Conservation (phyloP, 1,140 invertebrate species). For the Chionoecetes opilio region DNA sequence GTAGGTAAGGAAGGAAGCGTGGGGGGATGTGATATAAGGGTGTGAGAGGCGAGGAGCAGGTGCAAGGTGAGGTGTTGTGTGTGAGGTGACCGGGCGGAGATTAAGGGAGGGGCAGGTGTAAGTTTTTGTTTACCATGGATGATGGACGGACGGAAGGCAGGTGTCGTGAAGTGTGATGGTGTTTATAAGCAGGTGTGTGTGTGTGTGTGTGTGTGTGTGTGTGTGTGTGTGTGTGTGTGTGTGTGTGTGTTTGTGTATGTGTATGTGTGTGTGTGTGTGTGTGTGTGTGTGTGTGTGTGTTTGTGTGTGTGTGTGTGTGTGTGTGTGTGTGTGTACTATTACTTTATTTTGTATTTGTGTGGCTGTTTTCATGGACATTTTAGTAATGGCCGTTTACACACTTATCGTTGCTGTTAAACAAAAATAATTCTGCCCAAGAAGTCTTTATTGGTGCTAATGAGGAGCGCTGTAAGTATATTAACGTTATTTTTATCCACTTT, state of each 20-base stretch:
- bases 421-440: too few relatives aligned
- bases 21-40: background rate
- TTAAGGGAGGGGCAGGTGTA: background rate
- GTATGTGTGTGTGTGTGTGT: background rate
- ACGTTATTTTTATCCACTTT: too few relatives aligned
- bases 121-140: background rate
- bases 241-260: constrained; percentile 6
- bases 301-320: too few relatives aligned
- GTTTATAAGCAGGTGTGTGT: background rate
- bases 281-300: too few relatives aligned
- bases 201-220: constrained; percentile 27
- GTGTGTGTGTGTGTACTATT: too few relatives aligned
- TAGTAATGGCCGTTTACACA: too few relatives aligned
- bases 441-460: too few relatives aligned
- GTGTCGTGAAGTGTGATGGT: background rate
- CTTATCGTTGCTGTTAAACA: too few relatives aligned
- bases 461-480: too few relatives aligned
- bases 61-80: background rate
- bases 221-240: constrained; percentile 27
- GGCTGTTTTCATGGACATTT: too few relatives aligned
- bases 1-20: background rate
- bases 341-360: too few relatives aligned
- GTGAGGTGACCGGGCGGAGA: background rate
- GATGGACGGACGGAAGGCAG: background rate
- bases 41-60: background rate